Conservation (phyloP, 2,797 vertebrate genomes). For the Rhynchonycteris naso region DNA sequence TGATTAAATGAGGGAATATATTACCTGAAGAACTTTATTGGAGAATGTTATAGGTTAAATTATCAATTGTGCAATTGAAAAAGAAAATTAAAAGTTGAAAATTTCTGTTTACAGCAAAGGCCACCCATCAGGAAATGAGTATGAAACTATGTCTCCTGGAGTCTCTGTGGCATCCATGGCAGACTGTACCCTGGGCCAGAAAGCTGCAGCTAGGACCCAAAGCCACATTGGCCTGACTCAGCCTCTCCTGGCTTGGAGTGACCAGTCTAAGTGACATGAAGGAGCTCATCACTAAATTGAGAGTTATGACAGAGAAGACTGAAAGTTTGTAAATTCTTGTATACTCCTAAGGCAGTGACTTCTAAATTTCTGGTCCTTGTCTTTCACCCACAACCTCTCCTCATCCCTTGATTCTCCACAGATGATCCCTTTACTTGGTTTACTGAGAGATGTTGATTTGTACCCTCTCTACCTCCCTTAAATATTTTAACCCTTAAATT, state of each 20-base stretch:
- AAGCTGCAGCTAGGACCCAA: not conserved
- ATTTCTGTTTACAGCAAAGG: constrained; percentile 34
- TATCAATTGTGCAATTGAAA: not conserved
- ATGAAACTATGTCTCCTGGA: not conserved
- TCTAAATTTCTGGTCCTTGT: not conserved
- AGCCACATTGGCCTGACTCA: not conserved
- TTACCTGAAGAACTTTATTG: constrained; percentile 1
- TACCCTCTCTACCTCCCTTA: not conserved
- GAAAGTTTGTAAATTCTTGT: not conserved
- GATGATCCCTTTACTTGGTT: not conserved
- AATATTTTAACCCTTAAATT: not conserved
- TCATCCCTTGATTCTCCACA: not conserved
- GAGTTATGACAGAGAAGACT: not conserved
- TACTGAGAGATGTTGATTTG: not conserved
- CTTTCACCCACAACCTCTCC: not conserved
- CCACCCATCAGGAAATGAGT: not conserved
- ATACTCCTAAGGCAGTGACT: not conserved
- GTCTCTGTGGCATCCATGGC: not conserved
- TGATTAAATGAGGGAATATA: not conserved
- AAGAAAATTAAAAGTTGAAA: constrained; percentile 24
- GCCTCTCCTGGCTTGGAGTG: not conserved
- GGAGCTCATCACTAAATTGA: not conserved
- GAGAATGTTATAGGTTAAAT: constrained; percentile 29
- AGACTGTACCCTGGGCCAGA: not conserved
- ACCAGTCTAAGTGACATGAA: not conserved